phyloP scores from a whole-genome alignment of 2,797 vertebrate genomes.

The Novumbra hubbsi region DNA sequence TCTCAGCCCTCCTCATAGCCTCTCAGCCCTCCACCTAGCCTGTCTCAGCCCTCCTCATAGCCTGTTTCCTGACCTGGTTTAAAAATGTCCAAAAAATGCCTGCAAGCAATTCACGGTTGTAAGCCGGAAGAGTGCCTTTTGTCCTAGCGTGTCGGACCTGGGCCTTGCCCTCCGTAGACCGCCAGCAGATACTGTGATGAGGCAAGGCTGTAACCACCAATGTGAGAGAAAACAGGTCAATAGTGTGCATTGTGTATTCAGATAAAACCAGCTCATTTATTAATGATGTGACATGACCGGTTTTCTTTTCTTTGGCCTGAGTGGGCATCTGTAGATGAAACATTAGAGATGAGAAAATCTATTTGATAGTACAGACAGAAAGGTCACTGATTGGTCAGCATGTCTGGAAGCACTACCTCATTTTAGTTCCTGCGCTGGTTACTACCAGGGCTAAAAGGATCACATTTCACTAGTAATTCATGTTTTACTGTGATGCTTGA shows the following conservation, averaged over 20 bases:
- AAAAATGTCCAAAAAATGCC: no score
- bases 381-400: not conserved
- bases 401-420: not conserved
- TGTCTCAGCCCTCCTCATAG: no score
- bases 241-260: not conserved
- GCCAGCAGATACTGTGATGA: no score
- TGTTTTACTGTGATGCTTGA: conserved; percentile 1
- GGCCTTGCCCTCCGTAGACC: no score
- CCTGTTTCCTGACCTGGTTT: no score
- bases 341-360: not conserved
- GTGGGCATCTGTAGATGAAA: not conserved
- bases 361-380: not conserved
- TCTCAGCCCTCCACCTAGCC: no score
- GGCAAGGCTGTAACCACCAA: not conserved
- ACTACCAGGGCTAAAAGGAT: not conserved
- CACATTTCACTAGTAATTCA: not conserved
- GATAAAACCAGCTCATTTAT: not conserved
- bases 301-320: not conserved
- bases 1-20: no score
- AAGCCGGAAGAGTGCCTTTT: no score
- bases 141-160: no score
- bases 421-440: not conserved
- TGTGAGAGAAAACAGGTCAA: not conserved
- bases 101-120: no score
- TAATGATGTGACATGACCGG: conserved; percentile 1